Evolutionary conservation across 2,797 vertebrate species (phyloP).

Genomic region (Sternarchorhynchus goeldii): DNA sequence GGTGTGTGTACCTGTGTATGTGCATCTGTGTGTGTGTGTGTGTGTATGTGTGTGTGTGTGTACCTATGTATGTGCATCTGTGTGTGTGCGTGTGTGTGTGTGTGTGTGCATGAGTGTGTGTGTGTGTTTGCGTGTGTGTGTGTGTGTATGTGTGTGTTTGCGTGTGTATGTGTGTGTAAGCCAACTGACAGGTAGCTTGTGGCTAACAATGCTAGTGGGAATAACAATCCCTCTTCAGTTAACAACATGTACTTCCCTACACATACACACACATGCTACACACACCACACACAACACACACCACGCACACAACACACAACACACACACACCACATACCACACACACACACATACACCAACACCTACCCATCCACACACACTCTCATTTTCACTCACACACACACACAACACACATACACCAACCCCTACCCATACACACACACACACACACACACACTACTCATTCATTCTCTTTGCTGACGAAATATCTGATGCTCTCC

Average conservation of each 20-base stretch:
- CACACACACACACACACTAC: constrained; percentile 30
- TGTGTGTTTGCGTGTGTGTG: constrained; percentile 3
- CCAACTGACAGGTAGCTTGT: constrained; percentile 28
- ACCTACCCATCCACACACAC: not conserved
- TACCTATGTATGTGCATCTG: not conserved
- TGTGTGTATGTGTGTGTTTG: constrained; percentile 21
- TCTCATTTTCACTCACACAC: constrained; percentile 32
- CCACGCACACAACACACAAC: too few relatives aligned
- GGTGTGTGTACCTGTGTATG: too few relatives aligned
- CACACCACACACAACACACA: constrained; percentile 37
- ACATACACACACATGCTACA: constrained; percentile 25
- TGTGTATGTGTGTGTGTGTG: constrained; percentile 20
- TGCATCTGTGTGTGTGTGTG: not conserved
- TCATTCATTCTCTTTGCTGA: constrained; percentile 28
- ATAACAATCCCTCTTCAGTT: constrained; percentile 39
- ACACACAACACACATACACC: constrained; percentile 30
- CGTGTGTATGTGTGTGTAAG: constrained; percentile 17
- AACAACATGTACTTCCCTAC: constrained; percentile 40
- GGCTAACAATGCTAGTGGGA: constrained; percentile 39
- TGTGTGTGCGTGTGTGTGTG: constrained; percentile 13
- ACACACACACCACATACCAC: not conserved
- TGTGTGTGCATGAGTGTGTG: constrained; percentile 13
- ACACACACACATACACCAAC: constrained; percentile 2
- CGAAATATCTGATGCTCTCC: constrained; percentile 19
- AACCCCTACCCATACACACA: constrained; percentile 28